These are phyloP conservation scores for Saccostrea glomerata DNA, from an alignment of 1,140 invertebrate genomes.

Conservation along the genomic window DNA sequence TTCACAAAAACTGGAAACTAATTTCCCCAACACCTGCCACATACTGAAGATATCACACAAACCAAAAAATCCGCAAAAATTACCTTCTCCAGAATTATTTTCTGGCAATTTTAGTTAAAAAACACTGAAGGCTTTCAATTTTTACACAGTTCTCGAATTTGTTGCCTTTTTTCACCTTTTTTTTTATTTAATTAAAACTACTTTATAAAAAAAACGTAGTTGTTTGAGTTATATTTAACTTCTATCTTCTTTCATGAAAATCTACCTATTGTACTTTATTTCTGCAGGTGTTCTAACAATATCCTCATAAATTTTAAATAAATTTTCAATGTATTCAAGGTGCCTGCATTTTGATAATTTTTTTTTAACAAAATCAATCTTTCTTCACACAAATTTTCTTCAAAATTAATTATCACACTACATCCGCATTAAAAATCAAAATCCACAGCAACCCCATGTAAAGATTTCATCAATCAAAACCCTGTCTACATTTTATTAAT, in stretches of 20 bases:
- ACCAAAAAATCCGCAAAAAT: neutral
- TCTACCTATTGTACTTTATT: neutral
- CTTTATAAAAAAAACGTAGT: neutral
- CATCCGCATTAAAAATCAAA: neutral
- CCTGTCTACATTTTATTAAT: neutral
- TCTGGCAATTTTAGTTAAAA: constrained; percentile 16
- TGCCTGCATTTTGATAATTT: neutral
- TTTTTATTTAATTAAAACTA: neutral
- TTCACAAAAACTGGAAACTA: constrained; percentile 24
- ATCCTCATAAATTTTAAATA: neutral
- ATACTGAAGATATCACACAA: constrained; percentile 25
- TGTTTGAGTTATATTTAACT: neutral
- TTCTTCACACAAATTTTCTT: neutral
- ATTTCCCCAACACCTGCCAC: constrained; percentile 24
- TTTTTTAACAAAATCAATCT: neutral
- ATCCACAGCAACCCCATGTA: constrained; percentile 17
- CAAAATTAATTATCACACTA: neutral
- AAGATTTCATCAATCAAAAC: neutral
- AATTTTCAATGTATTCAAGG: neutral
- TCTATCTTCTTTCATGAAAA: neutral
- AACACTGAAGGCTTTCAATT: neutral
- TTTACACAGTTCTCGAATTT: neutral
- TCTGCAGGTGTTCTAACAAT: neutral
- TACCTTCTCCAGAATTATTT: constrained; percentile 7
- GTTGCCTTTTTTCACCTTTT: neutral